Evolutionary conservation across 1,140 invertebrate genomes (phyloP).

Genomic region (Paracyclopina nana): DNA sequence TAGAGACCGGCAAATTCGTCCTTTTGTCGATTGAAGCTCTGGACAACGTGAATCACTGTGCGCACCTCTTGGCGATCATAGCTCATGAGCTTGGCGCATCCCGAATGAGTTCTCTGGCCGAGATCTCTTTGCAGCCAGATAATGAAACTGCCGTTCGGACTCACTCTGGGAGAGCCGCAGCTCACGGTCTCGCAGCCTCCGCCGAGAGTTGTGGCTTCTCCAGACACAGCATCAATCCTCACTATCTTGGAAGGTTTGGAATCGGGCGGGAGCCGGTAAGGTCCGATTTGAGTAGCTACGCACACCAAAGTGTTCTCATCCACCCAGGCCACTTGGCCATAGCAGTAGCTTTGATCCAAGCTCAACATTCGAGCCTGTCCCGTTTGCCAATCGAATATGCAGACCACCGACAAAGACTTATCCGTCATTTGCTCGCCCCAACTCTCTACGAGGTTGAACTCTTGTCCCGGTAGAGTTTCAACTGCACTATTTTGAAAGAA

Average conservation of each 20-base stretch:
- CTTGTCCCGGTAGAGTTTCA: conserved; percentile 59
- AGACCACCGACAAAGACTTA: conserved; percentile 45
- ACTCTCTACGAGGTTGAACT: conserved; percentile 47
- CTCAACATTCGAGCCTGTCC: conserved; percentile 32
- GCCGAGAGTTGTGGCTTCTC: too few relatives aligned
- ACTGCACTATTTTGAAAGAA: too few relatives aligned
- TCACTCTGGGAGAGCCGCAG: too few relatives aligned
- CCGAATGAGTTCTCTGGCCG: neutral
- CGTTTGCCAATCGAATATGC: conserved; percentile 41
- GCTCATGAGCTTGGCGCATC: neutral
- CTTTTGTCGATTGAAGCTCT: too few relatives aligned
- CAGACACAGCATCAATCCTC: conserved; percentile 20
- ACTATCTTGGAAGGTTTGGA: conserved; percentile 52
- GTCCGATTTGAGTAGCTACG: conserved; percentile 46
- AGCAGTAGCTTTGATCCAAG: conserved; percentile 38
- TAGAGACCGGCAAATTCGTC: too few relatives aligned
- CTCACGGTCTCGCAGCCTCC: too few relatives aligned
- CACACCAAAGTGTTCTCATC: conserved; percentile 37
- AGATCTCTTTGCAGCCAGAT: neutral
- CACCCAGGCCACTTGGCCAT: conserved; percentile 46
- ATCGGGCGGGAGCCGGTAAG: conserved; percentile 54
- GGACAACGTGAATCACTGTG: too few relatives aligned
- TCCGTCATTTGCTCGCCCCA: conserved; percentile 69
- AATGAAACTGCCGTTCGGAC: too few relatives aligned
- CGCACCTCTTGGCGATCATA: too few relatives aligned